Base-by-base conservation (phyloP, 1,140 invertebrate species). In the Muscidifurax raptorellus region DNA sequence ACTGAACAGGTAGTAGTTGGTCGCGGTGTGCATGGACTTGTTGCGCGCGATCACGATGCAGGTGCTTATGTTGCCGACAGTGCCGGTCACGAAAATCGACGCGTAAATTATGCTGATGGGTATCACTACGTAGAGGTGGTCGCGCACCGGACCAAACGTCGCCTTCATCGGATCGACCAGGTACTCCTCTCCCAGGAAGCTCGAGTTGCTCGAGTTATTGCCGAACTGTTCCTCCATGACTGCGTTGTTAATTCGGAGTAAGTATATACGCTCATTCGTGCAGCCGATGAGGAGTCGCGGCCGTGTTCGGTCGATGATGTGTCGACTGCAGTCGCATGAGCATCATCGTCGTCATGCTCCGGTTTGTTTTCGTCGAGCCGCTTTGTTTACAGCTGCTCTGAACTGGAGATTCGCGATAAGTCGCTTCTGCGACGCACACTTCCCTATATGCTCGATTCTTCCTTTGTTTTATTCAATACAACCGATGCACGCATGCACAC, bases 1-100 rank as follows among this genome's bases (percentile, higher is more conserved):
- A 90, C 96, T 98, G 92, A 99, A 99, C 69, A 99, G 94, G 90
- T 99, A 99, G 89, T 97, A 98, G 91, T 99, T 99, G 15, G 97
- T 98, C 0, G 97, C 96, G 0, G 97, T 98, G 89, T 98, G 97
- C 96, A 99, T 97, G n/a, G 96, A 96, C 90, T 97, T 97, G 92
- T 99, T 99, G 86, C 96, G 94, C 30, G 96, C 94, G 78, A 99
- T 99, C 13, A 99, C 98, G 69, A 99, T 94, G 91, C 98, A 99
- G 9, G 98, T 99, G 90, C 96, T 96, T 10, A 98, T 93, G 91
- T 99, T 99, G 1, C 98, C 98, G 18, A 99, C 92, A 0, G 97
- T 92, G 2, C 98, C 98, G 1, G 96, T 96, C 1, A 98, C 87
- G 87, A 99, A 97, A 87, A 99, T 98, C 0, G 97, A 86, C 0